Evolutionary conservation across 2,113 vertebrate genomes (phyloP), one percentile per base, ranked within the genome.

Genomic region (Dermatemys mawii): DNA sequence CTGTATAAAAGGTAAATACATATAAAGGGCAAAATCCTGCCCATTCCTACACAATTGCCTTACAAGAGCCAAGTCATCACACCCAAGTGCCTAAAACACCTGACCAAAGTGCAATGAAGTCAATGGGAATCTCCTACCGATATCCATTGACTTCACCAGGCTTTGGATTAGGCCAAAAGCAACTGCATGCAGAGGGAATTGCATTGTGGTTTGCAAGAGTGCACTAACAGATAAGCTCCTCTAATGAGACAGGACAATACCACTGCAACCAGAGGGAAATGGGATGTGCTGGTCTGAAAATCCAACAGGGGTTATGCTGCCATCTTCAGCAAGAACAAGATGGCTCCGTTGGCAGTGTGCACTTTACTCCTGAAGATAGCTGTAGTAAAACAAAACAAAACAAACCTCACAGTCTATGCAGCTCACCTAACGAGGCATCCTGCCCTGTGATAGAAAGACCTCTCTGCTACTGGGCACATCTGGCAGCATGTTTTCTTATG

Each of bases 1-100:
- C 90, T 84, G 26, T 88, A 80, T 90, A 92, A 92, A 92, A 93
- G 80, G 89, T 86, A 95, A 95, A 95, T 96, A 95, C 93, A 93
- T 87, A 93, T 29, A 81, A 90, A 78, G 81, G 96, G 21, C 21
- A 91, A 95, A 93, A 89, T 90, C 44, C 84, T 89, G 49, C 8
- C 17, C n/a, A 11, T 84, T 96, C 92, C 91, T 90, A 4, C 63
- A 86, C 67, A 94, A 48, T 54, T 93, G 81, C 80, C 53, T 82
- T 94, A 92, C 90, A 92, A 87, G 8, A 63, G 35, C 90, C 79
- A 94, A 95, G 60, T 95, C 88, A 94, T 81, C 22, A 79, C 51
- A 53, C 38, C 35, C 2, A 38, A 8, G 1, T 49, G 79, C 79
- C 29, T 48, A 90, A 91, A 94, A 63, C 79, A 50, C 70, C 49